These are phyloP conservation scores for Aphelocoma californica DNA, from an alignment of 2,797 vertebrate species.

Conservation along the genomic window DNA sequence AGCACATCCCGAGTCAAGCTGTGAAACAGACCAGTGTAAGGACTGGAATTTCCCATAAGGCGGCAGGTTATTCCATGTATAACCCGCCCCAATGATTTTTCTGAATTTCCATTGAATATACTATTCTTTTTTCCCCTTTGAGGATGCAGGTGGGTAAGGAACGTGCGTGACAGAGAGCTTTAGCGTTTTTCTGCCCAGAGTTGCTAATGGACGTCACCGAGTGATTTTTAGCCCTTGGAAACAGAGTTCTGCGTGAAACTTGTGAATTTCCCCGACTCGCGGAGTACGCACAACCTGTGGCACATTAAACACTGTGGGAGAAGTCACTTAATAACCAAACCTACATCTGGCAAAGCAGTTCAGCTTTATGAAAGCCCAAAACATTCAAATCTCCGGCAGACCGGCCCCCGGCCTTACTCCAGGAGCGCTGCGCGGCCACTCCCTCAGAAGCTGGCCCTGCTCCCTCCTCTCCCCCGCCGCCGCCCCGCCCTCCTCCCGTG, in stretches of 20 bases:
- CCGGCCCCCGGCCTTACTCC: fast-evolving
- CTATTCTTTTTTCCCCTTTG: background rate
- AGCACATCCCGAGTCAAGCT: background rate
- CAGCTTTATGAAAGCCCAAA: background rate
- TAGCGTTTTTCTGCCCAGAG: background rate
- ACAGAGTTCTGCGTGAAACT: background rate
- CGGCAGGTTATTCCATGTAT: background rate
- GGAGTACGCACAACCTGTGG: no score
- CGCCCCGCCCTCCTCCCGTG: background rate
- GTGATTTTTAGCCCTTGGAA: background rate
- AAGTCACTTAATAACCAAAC: background rate
- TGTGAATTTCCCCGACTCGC: background rate
- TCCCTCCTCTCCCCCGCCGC: no score
- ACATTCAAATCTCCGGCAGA: fast-evolving
- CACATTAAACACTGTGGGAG: background rate
- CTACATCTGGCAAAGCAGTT: background rate
- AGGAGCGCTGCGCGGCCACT: fast-evolving
- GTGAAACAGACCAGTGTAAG: background rate
- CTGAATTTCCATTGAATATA: background rate
- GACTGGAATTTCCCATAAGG: background rate
- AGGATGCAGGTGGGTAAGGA: background rate
- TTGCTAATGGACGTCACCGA: no score
- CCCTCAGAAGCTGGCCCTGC: background rate
- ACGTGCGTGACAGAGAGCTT: fast-evolving
- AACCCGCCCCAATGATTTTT: fast-evolving